phyloP scores from a whole-genome alignment of 2,797 vertebrate genomes.

The Enoplosus armatus region DNA sequence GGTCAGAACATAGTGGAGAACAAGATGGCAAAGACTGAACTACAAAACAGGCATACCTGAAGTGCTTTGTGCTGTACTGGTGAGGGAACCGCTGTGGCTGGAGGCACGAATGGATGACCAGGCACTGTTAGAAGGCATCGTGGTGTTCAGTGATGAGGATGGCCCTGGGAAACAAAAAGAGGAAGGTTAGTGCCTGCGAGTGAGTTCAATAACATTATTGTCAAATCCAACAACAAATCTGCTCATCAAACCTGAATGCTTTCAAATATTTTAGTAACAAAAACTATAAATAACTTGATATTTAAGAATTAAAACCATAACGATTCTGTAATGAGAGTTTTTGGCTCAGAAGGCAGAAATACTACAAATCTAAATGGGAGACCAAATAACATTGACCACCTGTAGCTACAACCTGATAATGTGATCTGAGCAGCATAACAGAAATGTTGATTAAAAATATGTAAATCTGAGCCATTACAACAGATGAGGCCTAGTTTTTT shows the following conservation, averaged over 20 bases:
- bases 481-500: fast-evolving
- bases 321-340: neutral
- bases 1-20: neutral
- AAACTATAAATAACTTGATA: neutral
- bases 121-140: slow-evolving; percentile 99
- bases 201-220: neutral
- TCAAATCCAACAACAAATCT: neutral
- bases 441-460: neutral
- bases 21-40: neutral
- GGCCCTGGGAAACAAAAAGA: slow-evolving; percentile 86
- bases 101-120: slow-evolving; percentile 99
- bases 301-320: neutral
- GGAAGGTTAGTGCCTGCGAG: neutral
- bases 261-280: neutral
- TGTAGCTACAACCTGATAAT: slow-evolving; percentile 2
- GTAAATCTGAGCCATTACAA: neutral
- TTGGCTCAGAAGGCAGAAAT: neutral
- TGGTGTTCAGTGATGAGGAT: slow-evolving; percentile 99
- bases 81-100: slow-evolving; percentile 99
- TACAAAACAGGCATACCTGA: slow-evolving; percentile 86
- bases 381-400: neutral
- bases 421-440: neutral
- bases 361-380: neutral
- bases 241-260: neutral
- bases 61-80: slow-evolving; percentile 99